phyloP scores from a whole-genome alignment of 2,797 vertebrate species.

The Heteromormyrus szaboi region DNA sequence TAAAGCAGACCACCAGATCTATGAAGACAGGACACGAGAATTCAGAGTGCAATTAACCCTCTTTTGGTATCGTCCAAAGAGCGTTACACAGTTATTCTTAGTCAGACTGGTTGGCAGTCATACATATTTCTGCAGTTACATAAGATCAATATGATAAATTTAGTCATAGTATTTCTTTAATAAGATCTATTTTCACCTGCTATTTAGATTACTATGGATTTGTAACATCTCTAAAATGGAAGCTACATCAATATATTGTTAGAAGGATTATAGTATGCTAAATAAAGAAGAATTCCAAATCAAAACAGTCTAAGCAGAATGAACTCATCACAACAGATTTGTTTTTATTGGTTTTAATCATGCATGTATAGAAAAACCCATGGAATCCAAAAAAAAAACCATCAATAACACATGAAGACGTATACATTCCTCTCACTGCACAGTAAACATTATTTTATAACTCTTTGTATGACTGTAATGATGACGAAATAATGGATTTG shows the following conservation, averaged over 20 bases:
- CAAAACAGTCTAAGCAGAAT: neutral
- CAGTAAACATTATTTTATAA: neutral
- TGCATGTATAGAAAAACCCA: neutral
- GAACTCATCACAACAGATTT: neutral
- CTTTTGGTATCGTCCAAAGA: neutral
- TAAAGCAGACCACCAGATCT: conserved; percentile 13
- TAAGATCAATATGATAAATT: neutral
- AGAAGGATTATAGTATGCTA: neutral
- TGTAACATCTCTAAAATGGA: neutral
- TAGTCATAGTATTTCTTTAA: neutral
- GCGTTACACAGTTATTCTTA: neutral
- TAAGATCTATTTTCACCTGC: neutral
- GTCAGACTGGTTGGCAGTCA: neutral
- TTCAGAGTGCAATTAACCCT: neutral
- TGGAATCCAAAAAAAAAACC: neutral
- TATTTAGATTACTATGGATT: neutral
- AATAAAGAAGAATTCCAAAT: neutral
- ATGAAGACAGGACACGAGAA: neutral
- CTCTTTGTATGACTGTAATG: neutral
- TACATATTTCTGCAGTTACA: neutral
- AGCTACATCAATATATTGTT: neutral
- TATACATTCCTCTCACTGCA: neutral
- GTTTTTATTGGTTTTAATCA: neutral
- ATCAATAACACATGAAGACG: neutral
- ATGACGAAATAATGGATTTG: neutral